These are phyloP conservation scores for Elanus axillaris DNA, from an alignment of 2,113 vertebrate genomes.

Conservation along the genomic window DNA sequence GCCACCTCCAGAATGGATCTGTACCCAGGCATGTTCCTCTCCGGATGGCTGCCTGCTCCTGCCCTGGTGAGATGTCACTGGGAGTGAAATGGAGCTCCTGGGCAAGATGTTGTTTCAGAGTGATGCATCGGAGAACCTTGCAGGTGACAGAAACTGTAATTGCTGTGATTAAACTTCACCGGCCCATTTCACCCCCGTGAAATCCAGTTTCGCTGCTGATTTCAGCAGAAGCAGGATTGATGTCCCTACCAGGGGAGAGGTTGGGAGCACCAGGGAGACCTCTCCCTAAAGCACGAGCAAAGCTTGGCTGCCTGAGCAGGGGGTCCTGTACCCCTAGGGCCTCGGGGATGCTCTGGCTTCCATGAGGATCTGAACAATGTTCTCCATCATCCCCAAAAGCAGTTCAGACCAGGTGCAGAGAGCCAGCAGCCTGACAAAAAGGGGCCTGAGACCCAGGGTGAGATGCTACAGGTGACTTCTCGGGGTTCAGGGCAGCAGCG, in stretches of 20 bases:
- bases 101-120: neutral
- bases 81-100: slow-evolving; percentile 23
- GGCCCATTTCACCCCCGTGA: neutral
- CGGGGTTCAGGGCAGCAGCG: neutral
- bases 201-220: neutral
- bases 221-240: neutral
- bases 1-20: slow-evolving; percentile 25
- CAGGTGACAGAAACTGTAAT: slow-evolving; percentile 33
- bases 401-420: neutral
- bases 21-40: neutral
- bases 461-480: neutral
- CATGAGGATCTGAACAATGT: neutral
- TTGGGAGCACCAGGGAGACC: neutral
- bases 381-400: neutral
- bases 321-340: no score
- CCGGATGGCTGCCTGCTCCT: neutral
- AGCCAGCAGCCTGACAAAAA: neutral
- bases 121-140: slow-evolving; percentile 19
- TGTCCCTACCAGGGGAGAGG: neutral
- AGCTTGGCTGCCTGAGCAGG: neutral
- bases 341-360: neutral
- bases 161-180: slow-evolving; percentile 24
- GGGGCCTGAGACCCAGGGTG: neutral
- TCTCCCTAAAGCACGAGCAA: neutral
- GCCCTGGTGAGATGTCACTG: neutral